Percentiles rank a stretch among this genome's conserved stretches.
Conservation (phyloP, 2,113 vertebrate genomes). For the Embiotoca jacksoni region DNA sequence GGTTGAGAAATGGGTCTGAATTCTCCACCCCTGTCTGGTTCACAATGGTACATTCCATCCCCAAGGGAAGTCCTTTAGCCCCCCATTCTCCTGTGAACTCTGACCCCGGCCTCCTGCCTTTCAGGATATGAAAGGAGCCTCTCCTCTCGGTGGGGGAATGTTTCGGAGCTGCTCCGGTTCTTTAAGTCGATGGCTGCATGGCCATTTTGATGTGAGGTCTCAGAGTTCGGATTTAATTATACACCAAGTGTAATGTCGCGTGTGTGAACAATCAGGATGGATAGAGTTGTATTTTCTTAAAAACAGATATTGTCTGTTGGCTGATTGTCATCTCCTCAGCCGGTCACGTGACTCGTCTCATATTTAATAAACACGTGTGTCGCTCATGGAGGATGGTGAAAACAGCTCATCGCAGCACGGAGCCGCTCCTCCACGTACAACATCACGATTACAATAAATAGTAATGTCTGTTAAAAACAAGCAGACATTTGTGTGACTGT, state of each 20-base stretch:
- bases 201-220: constrained; percentile 36
- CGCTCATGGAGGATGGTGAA: constrained; percentile 6
- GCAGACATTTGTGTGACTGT: not conserved
- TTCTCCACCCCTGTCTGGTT: constrained; percentile 78
- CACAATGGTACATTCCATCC: constrained; percentile 71
- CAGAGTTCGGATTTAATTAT: not conserved
- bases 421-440: not conserved
- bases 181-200: constrained; percentile 30
- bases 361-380: constrained; percentile 9
- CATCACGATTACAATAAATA: constrained; percentile 3
- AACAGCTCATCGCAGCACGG: constrained; percentile 3
- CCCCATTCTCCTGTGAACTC: constrained; percentile 76
- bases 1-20: constrained; percentile 62
- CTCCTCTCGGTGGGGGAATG: constrained; percentile 64
- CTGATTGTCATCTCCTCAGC: not conserved
- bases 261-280: not conserved
- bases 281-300: not conserved
- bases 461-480: not conserved
- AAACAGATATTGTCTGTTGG: not conserved
- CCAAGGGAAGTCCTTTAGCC: constrained; percentile 62
- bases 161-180: constrained; percentile 53
- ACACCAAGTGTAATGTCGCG: not conserved
- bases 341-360: not conserved
- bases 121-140: constrained; percentile 77
- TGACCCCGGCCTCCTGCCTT: constrained; percentile 79